These are phyloP conservation scores for Myotis brandtii DNA, from an alignment of 2,113 vertebrate genomes.

Conservation along the genomic window DNA sequence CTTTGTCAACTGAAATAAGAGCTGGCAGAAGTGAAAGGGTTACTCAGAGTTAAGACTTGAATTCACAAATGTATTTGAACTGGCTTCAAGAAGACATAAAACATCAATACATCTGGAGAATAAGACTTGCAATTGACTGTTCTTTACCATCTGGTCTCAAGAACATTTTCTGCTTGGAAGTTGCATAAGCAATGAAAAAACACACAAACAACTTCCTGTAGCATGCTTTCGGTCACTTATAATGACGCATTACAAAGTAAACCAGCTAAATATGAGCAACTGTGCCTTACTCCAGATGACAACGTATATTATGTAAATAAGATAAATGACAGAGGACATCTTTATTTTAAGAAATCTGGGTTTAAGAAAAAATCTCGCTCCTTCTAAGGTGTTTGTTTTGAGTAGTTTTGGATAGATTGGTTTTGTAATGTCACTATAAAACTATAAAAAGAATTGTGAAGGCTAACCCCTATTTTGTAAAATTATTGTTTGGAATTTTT, in stretches of 20 bases:
- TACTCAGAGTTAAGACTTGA: conserved; percentile 76
- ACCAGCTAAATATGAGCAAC: conserved; percentile 83
- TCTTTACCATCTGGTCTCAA: conserved; percentile 88
- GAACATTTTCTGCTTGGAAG: conserved; percentile 88
- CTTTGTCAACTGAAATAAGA: conserved; percentile 30
- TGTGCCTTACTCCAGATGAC: conserved; percentile 84
- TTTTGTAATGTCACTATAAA: conserved; percentile 58
- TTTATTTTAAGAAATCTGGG: conserved; percentile 78
- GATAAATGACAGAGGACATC: conserved; percentile 71
- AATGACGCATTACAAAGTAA: conserved; percentile 85
- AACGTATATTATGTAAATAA: conserved; percentile 82
- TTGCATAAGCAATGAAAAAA: conserved; percentile 86
- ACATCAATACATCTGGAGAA: conserved; percentile 87
- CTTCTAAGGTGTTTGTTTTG: conserved; percentile 39
- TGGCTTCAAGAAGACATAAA: conserved; percentile 84
- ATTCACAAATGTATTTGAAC: conserved; percentile 83
- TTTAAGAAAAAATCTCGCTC: conserved; percentile 73
- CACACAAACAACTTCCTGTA: conserved; percentile 85
- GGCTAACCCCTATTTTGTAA: too few relatives aligned
- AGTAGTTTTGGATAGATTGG: conserved; percentile 1
- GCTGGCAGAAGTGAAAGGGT: conserved; percentile 69
- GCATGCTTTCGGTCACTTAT: conserved; percentile 85
- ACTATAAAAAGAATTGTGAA: background rate
- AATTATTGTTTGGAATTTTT: too few relatives aligned
- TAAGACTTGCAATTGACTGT: conserved; percentile 83